phyloP scores from a whole-genome alignment of 2,888 invertebrate genomes.

The Pristionchus arcanus region DNA sequence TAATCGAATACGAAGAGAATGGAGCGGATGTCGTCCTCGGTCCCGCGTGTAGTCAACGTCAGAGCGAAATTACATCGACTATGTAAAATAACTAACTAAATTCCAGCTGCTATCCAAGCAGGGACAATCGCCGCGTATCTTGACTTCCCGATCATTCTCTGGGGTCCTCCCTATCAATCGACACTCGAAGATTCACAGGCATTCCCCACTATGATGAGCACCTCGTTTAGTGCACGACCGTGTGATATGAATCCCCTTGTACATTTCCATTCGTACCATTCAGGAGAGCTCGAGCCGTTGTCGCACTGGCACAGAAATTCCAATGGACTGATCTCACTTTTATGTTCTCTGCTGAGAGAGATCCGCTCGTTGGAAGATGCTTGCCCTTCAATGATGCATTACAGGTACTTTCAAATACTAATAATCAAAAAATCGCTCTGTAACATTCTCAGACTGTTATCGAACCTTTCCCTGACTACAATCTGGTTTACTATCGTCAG shows the following conservation, averaged over 20 bases:
- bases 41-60: slow-evolving; percentile 65
- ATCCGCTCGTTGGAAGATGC: slow-evolving; percentile 33
- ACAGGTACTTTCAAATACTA: background rate
- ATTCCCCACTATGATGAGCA: slow-evolving; percentile 64
- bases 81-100: background rate
- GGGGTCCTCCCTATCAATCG: slow-evolving; percentile 67
- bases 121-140: slow-evolving; percentile 63
- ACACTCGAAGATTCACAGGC: slow-evolving; percentile 60
- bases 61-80: background rate
- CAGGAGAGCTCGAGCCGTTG: background rate
- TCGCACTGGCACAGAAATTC: slow-evolving; percentile 29
- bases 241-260: background rate
- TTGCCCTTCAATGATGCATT: background rate
- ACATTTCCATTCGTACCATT: background rate
- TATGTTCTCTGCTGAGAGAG: slow-evolving; percentile 11
- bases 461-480: slow-evolving; percentile 28
- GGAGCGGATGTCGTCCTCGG: slow-evolving; percentile 64
- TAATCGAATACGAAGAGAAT: slow-evolving; percentile 61
- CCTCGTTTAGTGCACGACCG: slow-evolving; percentile 64
- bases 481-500: slow-evolving; percentile 40
- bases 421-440: too few relatives aligned
- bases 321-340: slow-evolving; percentile 40
- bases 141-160: slow-evolving; percentile 64
- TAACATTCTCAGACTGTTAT: background rate
- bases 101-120: slow-evolving; percentile 40